These are phyloP conservation scores for Homalodisca vitripennis DNA, from an alignment of 1,140 invertebrate species.

Conservation along the genomic window DNA sequence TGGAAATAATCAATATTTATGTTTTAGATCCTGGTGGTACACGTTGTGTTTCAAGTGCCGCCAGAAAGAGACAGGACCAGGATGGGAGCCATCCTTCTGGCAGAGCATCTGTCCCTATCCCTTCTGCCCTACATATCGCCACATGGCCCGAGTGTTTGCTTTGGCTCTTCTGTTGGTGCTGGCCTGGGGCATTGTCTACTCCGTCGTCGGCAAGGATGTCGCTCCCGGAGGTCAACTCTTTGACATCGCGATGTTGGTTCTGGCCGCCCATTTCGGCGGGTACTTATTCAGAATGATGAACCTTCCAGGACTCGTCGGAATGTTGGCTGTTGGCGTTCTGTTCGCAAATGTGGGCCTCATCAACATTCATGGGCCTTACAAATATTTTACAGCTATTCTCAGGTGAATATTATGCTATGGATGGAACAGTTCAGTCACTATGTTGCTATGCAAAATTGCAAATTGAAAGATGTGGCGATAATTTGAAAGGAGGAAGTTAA, in stretches of 20 bases:
- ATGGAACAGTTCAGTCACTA: too few relatives aligned
- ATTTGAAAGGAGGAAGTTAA: too few relatives aligned
- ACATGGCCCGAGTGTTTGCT: slow-evolving; percentile 68
- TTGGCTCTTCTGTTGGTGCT: slow-evolving; percentile 69
- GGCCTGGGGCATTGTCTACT: slow-evolving; percentile 71
- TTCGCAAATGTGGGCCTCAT: slow-evolving; percentile 77
- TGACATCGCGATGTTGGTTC: slow-evolving; percentile 67
- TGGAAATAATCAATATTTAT: too few relatives aligned
- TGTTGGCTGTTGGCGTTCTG: slow-evolving; percentile 78
- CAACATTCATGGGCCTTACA: slow-evolving; percentile 62
- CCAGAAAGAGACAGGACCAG: slow-evolving; percentile 62
- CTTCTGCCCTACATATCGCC: slow-evolving; percentile 74
- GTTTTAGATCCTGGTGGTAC: slow-evolving; percentile 76
- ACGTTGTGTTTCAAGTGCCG: slow-evolving; percentile 68
- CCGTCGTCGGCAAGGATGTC: slow-evolving; percentile 69
- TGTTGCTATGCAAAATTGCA: too few relatives aligned
- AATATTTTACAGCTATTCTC: slow-evolving; percentile 60
- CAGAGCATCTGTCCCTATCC: slow-evolving; percentile 74
- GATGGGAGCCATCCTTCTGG: slow-evolving; percentile 77
- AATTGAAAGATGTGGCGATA: too few relatives aligned
- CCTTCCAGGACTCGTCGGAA: slow-evolving; percentile 82
- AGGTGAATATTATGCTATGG: too few relatives aligned
- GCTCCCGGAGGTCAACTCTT: slow-evolving; percentile 78
- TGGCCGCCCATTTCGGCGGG: slow-evolving; percentile 79
- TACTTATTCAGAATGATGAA: slow-evolving; percentile 72